Evolutionary conservation across 2,113 vertebrate genomes (phyloP), one percentile per base, ranked within the genome.

Genomic region (Lophura nycthemera): DNA sequence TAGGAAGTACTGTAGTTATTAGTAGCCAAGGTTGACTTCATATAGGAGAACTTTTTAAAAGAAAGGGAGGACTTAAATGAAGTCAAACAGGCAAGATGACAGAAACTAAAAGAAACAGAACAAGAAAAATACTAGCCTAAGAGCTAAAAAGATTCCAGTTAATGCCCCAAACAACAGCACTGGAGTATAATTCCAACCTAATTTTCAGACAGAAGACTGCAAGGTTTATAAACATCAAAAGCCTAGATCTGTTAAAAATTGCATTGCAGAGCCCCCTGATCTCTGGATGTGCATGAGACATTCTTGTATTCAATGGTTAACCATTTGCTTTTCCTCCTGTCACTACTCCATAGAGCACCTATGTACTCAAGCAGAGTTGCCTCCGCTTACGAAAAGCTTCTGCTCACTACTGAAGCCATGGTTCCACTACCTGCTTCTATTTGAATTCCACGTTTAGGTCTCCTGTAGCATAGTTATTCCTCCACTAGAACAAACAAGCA

Each of bases 291-390:
- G n/a, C 45, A 18, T 7, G 59, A 63, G 61, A 21, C 52, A 34
- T 9, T 27, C 30, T 30, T 13, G 32, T 24, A 7, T 9, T 60
- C 14, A 1, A 1, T 1, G 25, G 50, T 52, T 52, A 52, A 52
- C 13, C 8, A 29, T 57, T 52, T 63, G 54, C 45, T 57, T 19
- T 52, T 36, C 7, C 47, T 78, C 42, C 29, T 21, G 2, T 2
- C 19, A 22, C 13, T 4, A 24, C 5, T 75, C 25, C 60, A 66
- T 1, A 27, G 5, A 72, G 71, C 57, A 52, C 24, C 9, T 4
- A 0, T 1, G 12, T 21, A 11, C 43, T 66, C 36, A 36, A 0
- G 6, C 17, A 59, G 54, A 12, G 16, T 2, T 29, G 11, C 4
- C 25, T 56, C 64, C 15, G 11, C 12, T 21, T 13, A 0, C 3